Evolutionary conservation across 1,140 invertebrate species (phyloP).

Genomic region (Reticulitermes speratus): DNA sequence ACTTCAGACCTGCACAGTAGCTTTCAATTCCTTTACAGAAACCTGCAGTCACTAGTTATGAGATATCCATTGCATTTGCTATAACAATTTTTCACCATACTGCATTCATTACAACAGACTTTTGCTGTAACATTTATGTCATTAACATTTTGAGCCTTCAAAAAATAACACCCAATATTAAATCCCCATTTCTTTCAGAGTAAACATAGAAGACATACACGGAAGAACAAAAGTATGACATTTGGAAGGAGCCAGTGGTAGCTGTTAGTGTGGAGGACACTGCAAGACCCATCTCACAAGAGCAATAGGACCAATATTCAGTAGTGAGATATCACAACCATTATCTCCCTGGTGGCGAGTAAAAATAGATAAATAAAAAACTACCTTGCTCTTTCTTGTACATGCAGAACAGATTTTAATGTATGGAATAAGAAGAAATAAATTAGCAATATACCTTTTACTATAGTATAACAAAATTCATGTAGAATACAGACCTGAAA

Average conservation of each 20-base stretch:
- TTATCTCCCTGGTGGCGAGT: too few species aligned
- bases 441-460: not conserved
- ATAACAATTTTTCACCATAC: too few species aligned
- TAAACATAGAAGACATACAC: not conserved
- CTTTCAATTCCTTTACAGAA: too few species aligned
- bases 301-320: too few species aligned
- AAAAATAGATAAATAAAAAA: too few species aligned
- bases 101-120: too few species aligned
- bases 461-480: conserved; percentile 5
- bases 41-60: too few species aligned
- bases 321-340: not conserved
- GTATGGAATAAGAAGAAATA: not conserved
- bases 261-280: not conserved
- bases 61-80: too few species aligned
- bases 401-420: not conserved
- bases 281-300: not conserved
- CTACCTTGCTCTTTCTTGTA: not conserved
- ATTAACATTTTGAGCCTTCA: too few species aligned
- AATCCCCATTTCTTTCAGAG: not conserved
- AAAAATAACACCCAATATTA: too few species aligned
- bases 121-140: too few species aligned
- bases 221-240: conserved; percentile 1
- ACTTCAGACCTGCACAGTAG: too few species aligned
- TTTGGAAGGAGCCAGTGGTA: not conserved
- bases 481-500: not conserved